Percentiles rank a stretch among this genome's conserved stretches.
Evolutionary conservation across 2,888 invertebrate species (phyloP).

Genomic region (Artemia sinica): DNA sequence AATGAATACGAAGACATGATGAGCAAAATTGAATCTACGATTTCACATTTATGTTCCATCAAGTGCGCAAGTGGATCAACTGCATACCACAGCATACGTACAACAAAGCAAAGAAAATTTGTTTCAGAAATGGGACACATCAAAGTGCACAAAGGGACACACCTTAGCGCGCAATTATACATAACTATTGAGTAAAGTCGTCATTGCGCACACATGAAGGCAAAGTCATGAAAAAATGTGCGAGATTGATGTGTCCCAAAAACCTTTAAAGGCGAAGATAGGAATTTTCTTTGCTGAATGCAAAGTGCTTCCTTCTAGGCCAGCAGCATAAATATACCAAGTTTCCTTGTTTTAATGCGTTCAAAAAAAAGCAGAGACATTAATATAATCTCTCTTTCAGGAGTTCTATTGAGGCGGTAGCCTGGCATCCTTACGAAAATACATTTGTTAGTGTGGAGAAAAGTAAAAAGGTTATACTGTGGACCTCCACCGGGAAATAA

Average conservation of each 20-base stretch:
- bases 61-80: no score
- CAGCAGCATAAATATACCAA: background rate
- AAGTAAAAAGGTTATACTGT: constrained; percentile 58
- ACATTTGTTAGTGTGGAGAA: constrained; percentile 66
- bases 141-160: no score
- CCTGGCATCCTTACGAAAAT: constrained; percentile 70
- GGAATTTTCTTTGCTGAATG: background rate
- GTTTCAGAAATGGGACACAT: no score
- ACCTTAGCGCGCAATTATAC: no score
- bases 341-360: background rate
- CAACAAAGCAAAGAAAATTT: no score
- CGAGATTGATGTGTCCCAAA: background rate
- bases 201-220: no score
- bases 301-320: background rate
- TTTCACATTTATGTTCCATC: no score
- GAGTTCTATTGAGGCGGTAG: constrained; percentile 64
- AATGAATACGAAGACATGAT: no score
- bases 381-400: constrained; percentile 38
- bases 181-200: no score
- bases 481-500: constrained; percentile 34
- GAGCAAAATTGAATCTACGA: no score
- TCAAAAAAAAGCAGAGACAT: background rate
- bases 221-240: no score
- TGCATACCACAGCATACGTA: no score
- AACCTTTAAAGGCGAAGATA: background rate